Percentiles rank a stretch among this genome's conserved stretches.
These are phyloP conservation scores for Harpalus rufipes DNA, from an alignment of 2,888 invertebrate genomes.

Conservation along the genomic window DNA sequence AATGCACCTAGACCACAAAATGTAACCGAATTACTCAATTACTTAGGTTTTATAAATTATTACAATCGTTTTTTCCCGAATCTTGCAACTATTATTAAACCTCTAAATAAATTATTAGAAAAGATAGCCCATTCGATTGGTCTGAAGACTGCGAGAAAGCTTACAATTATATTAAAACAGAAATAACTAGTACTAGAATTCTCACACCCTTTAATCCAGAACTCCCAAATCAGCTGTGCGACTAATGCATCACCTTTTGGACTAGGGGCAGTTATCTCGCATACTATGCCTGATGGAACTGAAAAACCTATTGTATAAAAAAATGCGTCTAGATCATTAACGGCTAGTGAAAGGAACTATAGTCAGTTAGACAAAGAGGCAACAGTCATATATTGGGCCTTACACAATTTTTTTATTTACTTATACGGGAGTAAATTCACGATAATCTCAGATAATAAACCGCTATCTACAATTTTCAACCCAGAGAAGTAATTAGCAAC, in stretches of 20 bases:
- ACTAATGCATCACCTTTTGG: slow-evolving; percentile 68
- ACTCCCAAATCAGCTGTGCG: slow-evolving; percentile 61
- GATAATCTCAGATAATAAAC: slow-evolving; percentile 50
- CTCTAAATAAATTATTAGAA: too few relatives aligned
- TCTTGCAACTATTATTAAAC: too few relatives aligned
- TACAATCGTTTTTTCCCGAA: neutral
- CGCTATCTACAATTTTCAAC: slow-evolving; percentile 26
- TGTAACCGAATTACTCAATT: slow-evolving; percentile 67
- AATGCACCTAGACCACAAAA: slow-evolving; percentile 69
- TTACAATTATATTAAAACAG: too few relatives aligned
- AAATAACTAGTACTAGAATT: neutral
- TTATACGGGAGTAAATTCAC: slow-evolving; percentile 25
- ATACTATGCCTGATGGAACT: slow-evolving; percentile 71
- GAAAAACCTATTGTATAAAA: slow-evolving; percentile 74
- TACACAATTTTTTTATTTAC: neutral
- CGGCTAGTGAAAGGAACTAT: slow-evolving; percentile 15
- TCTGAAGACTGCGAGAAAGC: too few relatives aligned
- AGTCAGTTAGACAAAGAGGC: neutral
- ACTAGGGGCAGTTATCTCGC: slow-evolving; percentile 41
- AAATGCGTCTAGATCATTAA: slow-evolving; percentile 47
- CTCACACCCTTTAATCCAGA: slow-evolving; percentile 68
- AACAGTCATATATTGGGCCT: too few relatives aligned
- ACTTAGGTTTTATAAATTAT: slow-evolving; percentile 14
- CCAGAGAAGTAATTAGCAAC: slow-evolving; percentile 16
- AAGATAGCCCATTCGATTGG: too few relatives aligned